These are phyloP conservation scores for Zaprionus vittiger DNA, from an alignment of 1,140 invertebrate genomes.

Conservation along the genomic window DNA sequence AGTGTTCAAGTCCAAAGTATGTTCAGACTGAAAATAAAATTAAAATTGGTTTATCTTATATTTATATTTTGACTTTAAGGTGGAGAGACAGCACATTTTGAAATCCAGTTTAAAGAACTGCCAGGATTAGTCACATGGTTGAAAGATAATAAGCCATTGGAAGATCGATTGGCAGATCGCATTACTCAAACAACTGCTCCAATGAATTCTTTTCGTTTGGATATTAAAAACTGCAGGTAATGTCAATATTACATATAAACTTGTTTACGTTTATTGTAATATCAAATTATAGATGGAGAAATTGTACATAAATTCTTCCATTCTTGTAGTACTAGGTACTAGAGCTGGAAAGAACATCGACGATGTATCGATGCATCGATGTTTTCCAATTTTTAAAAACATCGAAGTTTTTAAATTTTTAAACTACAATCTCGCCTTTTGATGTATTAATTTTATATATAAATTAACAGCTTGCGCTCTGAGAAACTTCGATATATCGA, in stretches of 20 bases:
- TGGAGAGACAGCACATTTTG: slow-evolving; percentile 93
- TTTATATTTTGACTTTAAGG: slow-evolving; percentile 86
- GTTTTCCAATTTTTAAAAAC: no score
- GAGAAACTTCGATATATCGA: no score
- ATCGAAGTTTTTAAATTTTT: no score
- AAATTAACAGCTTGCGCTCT: no score
- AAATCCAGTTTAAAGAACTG: slow-evolving; percentile 89
- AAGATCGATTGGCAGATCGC: slow-evolving; percentile 90
- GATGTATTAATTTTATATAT: no score
- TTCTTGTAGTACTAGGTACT: no score
- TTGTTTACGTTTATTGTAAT: no score
- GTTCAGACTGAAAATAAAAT: neutral
- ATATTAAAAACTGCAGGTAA: slow-evolving; percentile 90
- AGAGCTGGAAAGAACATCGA: no score
- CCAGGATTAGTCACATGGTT: slow-evolving; percentile 91
- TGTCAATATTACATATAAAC: neutral
- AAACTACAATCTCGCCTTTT: no score
- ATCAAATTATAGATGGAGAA: no score
- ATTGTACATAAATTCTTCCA: no score
- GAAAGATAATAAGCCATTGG: slow-evolving; percentile 94
- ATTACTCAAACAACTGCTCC: slow-evolving; percentile 87
- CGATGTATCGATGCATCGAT: no score
- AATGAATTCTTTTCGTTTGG: slow-evolving; percentile 88
- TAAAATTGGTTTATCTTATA: neutral
- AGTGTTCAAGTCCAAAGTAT: slow-evolving; percentile 91